A percentile compares a stretch with the other conserved stretches of the same genome.
These are phyloP conservation scores for Tupaia tana DNA, from an alignment of 2,113 vertebrate genomes.

Conservation along the genomic window DNA sequence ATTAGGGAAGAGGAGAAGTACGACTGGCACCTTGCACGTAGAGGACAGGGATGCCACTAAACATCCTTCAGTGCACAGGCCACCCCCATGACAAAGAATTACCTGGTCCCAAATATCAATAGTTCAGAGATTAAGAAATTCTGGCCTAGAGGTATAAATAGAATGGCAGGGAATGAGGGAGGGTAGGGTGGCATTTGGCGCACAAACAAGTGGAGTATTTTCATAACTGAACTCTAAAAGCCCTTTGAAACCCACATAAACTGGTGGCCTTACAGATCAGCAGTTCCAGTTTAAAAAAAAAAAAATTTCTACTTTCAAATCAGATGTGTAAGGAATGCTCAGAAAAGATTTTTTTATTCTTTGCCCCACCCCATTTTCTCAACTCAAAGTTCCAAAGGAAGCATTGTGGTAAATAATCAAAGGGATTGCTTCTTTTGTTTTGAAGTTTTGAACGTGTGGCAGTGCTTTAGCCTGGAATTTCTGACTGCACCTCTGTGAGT, in stretches of 20 bases:
- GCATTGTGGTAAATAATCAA: not conserved
- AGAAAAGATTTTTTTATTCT: slow-evolving; percentile 14
- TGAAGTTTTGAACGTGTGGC: not conserved
- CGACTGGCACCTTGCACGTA: not conserved
- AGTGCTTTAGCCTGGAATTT: not conserved
- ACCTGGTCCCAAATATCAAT: not conserved
- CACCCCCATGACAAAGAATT: not conserved
- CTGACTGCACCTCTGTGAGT: not conserved
- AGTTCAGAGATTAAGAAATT: not conserved
- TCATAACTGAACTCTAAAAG: not conserved
- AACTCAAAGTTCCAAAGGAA: not conserved
- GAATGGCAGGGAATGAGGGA: no score
- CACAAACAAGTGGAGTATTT: not conserved
- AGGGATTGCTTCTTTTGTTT: not conserved
- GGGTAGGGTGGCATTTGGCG: not conserved
- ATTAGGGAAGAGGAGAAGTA: no score
- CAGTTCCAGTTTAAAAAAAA: not conserved
- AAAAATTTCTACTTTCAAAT: slow-evolving; percentile 31
- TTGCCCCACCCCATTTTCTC: not conserved
- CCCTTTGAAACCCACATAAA: not conserved
- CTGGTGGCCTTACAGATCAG: not conserved
- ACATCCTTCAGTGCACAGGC: not conserved
- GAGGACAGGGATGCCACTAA: not conserved
- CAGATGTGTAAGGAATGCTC: not conserved
- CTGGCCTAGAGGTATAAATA: not conserved